Base-by-base conservation (phyloP, 2,888 invertebrate genomes). In the Napeogenes inachia region DNA sequence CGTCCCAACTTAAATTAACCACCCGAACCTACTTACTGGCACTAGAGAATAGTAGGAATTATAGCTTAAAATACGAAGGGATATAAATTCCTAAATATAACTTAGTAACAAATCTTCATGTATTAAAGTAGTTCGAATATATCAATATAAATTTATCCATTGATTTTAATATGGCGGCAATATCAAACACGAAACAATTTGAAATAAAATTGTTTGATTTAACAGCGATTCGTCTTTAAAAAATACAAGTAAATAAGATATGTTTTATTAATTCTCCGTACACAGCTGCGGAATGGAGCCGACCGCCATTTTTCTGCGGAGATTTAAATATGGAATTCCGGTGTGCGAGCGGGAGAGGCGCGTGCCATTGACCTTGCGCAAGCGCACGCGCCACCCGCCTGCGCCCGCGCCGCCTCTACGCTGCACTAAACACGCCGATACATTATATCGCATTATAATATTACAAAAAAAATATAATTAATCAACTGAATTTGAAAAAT, bases 241-340 rank as follows among this genome's bases (percentile, higher is more conserved):
- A n/a, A 21, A 87, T 85, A 75, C 78, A 79, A 84, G 80, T 84
- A 85, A 83, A 87, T 84, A 80, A 74, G 78, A 47, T 82, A 85
- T 87, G 86, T 87, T 88, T 90, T 89, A 89, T 90, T 89, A 88
- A 89, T 89, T 89, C 89, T 79, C 78, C 82, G 86, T 89, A 89
- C 84, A 84, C 80, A 84, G 75, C 74, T 77, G 81, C 79, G 85
- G 87, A 87, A 88, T 88, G 88, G 78, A 88, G 84, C 72, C 76
- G 75, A 85, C 84, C 87, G 90, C 89, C 89, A 89, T 89, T 89
- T 90, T 90, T 90, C 88, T 89, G 89, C 89, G 89, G 89, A 89
- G 89, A 89, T 89, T 90, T 89, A 90, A 90, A 90, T 89, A 89
- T 90, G 90, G 90, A 89, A 90, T 90, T 89, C 89, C 89, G 89